A percentile compares a stretch with the other conserved stretches of the same genome.
phyloP scores from a whole-genome alignment of 2,888 invertebrate species.

The Tetranychus piercei region DNA sequence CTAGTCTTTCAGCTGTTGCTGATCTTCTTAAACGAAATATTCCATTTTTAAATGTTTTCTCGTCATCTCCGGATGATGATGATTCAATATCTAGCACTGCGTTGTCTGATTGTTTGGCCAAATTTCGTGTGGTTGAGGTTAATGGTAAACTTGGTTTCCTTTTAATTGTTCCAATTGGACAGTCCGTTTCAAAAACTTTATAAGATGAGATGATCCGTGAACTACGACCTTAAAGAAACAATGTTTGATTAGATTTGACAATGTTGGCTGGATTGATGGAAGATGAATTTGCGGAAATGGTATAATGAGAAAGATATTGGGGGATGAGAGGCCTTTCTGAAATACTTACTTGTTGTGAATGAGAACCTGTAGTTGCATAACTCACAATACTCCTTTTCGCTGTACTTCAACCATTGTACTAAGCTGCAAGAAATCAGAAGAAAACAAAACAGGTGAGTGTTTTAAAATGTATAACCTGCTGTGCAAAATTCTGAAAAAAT shows the following conservation, averaged over 20 bases:
- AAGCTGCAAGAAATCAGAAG: constrained; percentile 40
- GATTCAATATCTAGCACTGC: constrained; percentile 36
- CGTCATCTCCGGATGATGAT: constrained; percentile 18
- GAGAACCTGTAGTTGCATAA: constrained; percentile 91
- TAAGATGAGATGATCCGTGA: too few relatives aligned
- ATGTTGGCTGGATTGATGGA: not conserved
- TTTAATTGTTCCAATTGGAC: constrained; percentile 56
- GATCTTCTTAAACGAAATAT: constrained; percentile 22
- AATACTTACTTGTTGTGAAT: constrained; percentile 66
- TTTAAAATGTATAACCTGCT: too few relatives aligned
- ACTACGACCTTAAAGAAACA: too few relatives aligned
- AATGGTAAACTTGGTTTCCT: constrained; percentile 66
- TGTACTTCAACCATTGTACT: constrained; percentile 97
- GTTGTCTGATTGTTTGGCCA: constrained; percentile 55
- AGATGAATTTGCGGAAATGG: not conserved
- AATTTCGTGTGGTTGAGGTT: constrained; percentile 69
- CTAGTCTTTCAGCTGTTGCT: constrained; percentile 24
- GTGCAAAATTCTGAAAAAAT: too few relatives aligned
- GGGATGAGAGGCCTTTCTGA: not conserved
- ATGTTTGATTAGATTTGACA: too few relatives aligned
- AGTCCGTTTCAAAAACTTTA: not conserved
- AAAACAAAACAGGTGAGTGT: too few relatives aligned
- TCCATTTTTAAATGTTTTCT: constrained; percentile 16
- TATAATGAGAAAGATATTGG: not conserved
- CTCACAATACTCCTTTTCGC: constrained; percentile 95